phyloP scores from a whole-genome alignment of 2,113 vertebrate species.

The Eretmochelys imbricata region DNA sequence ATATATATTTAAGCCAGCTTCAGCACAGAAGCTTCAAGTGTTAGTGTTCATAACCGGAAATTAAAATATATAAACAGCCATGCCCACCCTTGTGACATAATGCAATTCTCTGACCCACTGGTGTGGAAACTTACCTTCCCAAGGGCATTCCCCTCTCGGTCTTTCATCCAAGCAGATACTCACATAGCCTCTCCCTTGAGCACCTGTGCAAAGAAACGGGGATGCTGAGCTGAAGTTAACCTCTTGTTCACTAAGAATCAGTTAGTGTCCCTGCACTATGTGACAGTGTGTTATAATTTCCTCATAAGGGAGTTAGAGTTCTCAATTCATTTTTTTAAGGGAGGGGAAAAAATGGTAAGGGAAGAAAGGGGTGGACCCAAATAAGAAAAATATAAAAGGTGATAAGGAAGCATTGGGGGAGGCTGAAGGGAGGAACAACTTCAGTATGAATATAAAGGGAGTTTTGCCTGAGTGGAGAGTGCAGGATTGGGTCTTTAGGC shows the following conservation, averaged over 20 bases:
- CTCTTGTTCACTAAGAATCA: neutral
- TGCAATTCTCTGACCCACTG: conserved; percentile 22
- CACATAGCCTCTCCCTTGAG: neutral
- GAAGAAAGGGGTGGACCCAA: neutral
- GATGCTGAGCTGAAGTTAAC: neutral
- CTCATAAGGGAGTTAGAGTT: neutral
- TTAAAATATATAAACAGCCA: neutral
- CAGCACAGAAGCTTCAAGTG: conserved; percentile 1
- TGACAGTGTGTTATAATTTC: neutral
- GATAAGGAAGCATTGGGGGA: neutral
- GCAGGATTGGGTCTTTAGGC: neutral
- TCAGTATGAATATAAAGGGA: neutral
- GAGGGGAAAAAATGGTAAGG: neutral
- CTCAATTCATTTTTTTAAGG: neutral
- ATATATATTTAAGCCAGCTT: neutral
- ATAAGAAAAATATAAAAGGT: neutral
- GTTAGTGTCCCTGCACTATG: neutral
- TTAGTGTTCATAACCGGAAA: conserved; percentile 11
- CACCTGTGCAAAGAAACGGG: neutral
- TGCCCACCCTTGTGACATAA: neutral
- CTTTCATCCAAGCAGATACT: neutral
- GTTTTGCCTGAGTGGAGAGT: neutral
- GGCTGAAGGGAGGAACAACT: neutral
- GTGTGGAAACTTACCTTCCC: neutral
- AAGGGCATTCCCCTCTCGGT: conserved; percentile 36